Base-by-base conservation (phyloP, 2,888 invertebrate genomes). In the Trissoscelio sp. region DNA sequence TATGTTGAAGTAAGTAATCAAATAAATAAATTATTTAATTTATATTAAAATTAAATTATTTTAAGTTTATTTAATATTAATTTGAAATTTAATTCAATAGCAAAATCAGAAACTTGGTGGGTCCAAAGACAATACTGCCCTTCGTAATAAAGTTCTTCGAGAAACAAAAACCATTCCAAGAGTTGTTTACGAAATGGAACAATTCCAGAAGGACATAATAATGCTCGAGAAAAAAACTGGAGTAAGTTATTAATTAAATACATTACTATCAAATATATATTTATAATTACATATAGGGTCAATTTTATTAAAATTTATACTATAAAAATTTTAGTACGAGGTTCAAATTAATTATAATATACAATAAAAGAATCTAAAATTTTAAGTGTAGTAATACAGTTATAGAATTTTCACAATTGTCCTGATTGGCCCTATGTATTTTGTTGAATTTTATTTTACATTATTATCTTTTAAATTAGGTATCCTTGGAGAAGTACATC, bases 121-220 rank as follows among this genome's bases (percentile, higher is more conserved):
- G 60, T 90, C 89, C 11, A 92, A 89, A n/a, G 92, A 93, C 81
- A 89, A 91, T 0, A 87, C 90, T 42, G 90, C 90, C 0, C 92
- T 92, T 73, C 91, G 92, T 60, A 93, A 92, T 75, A 93, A 93
- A 88, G 93, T 94, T 55, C 88, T 94, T 46, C 92, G 93, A 31
- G 94, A 95, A 88, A 94, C 94, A 0, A 93, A 93, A 84, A 91
- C 93, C 16, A 94, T 95, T 85, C 95, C 95, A 6, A 93, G 93
- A 55, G 93, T 95, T 0, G 93, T 95, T 64, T 92, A 93, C 51
- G 94, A 94, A 86, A 93, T 94, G 0, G 95, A 95, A 88, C 93
- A 93, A 85, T 95, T 95, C 87, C 92, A 92, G 84, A 94, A 93
- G 85, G 92, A 92, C 64, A 92, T 95, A 37, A 92, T 93, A 79